phyloP scores from a whole-genome alignment of 1,140 invertebrate genomes.

The Micrasema minimum region DNA sequence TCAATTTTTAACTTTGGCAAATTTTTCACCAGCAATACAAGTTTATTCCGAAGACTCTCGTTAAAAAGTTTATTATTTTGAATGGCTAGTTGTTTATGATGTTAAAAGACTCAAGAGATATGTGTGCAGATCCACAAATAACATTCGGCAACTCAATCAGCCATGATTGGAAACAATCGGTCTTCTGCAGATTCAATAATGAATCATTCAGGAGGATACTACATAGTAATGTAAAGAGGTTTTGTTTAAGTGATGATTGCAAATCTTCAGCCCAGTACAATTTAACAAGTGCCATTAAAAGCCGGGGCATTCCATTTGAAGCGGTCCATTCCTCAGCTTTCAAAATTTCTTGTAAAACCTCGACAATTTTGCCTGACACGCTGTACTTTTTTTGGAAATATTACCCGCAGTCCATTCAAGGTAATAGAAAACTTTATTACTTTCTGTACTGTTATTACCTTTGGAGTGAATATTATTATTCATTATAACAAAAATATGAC shows the following conservation, averaged over 20 bases:
- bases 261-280: constrained; percentile 60
- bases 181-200: constrained; percentile 59
- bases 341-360: constrained; percentile 61
- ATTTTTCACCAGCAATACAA: constrained; percentile 61
- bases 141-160: constrained; percentile 63
- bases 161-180: constrained; percentile 61
- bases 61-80: constrained; percentile 62
- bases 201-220: constrained; percentile 62
- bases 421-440: constrained; percentile 60
- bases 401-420: constrained; percentile 61
- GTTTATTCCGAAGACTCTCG: constrained; percentile 58
- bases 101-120: constrained; percentile 60
- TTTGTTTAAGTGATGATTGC: constrained; percentile 57
- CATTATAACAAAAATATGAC: constrained; percentile 64
- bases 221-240: constrained; percentile 63
- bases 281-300: constrained; percentile 62
- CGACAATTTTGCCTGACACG: constrained; percentile 57
- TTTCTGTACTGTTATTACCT: constrained; percentile 38
- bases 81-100: constrained; percentile 63
- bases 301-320: constrained; percentile 55
- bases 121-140: constrained; percentile 57
- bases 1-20: constrained; percentile 61
- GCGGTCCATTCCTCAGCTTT: constrained; percentile 59
- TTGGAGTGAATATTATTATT: constrained; percentile 57
- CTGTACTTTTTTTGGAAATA: constrained; percentile 48